Evolutionary conservation across 2,888 invertebrate species (phyloP).

Genomic region (Sinhomidia bicolor): DNA sequence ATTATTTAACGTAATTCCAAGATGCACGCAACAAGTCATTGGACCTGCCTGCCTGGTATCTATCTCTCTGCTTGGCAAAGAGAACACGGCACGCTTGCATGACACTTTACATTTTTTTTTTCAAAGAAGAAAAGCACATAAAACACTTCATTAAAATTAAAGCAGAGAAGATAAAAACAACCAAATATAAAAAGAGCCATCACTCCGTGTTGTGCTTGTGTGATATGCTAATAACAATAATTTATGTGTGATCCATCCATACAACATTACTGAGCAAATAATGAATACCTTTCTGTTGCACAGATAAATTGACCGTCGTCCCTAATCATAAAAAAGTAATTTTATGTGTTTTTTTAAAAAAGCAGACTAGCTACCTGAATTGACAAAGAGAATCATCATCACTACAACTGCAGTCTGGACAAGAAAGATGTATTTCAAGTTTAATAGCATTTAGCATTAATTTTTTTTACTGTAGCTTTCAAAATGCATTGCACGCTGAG

Average conservation of each 20-base stretch:
- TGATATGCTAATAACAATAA: constrained; percentile 55
- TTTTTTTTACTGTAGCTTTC: constrained; percentile 9
- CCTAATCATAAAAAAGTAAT: constrained; percentile 36
- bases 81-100: constrained; percentile 21
- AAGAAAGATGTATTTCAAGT: background rate
- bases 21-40: constrained; percentile 69
- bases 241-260: constrained; percentile 16
- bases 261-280: constrained; percentile 30
- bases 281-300: constrained; percentile 5
- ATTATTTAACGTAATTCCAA: background rate
- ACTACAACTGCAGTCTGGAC: background rate
- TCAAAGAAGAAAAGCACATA: constrained; percentile 22
- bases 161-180: background rate
- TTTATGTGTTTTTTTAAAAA: constrained; percentile 1
- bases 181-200: background rate
- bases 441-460: background rate
- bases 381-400: constrained; percentile 38
- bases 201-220: background rate
- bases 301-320: background rate
- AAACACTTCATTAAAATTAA: constrained; percentile 44
- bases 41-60: constrained; percentile 39
- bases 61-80: too few species aligned
- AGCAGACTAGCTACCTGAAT: constrained; percentile 53
- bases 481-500: too few species aligned
- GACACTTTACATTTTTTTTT: constrained; percentile 1